Base-by-base conservation (phyloP, 2,113 vertebrate species). In the Eulemur rufifrons region DNA sequence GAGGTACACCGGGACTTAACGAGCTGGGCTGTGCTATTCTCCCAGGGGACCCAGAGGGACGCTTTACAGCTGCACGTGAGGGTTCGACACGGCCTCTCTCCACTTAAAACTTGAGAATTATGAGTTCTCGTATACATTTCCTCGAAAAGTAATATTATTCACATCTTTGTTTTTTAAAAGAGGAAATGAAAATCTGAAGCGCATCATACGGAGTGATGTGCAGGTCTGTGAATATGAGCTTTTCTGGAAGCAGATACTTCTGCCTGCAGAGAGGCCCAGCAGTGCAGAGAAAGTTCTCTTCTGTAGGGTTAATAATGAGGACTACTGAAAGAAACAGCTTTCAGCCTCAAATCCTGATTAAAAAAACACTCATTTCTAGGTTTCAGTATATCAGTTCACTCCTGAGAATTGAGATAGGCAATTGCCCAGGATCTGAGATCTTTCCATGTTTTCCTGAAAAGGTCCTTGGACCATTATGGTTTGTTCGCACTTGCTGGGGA, bases 101-200 rank as follows among this genome's bases (percentile, higher is more conserved):
- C 88, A 81, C 52, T 73, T 92, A 89, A 64, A 88, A 54, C 66
- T 20, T 2, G 37, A 93, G 84, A 94, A 78, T 96, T 94, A 95
- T 20, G 95, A 93, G 93, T 78, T 91, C 89, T 85, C 90, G 21
- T 63, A 86, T 34, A 63, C 39, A 12, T 52, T 89, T 83, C 78
- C 83, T 87, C 1, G 7, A 73, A 95, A 97, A 94, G 85, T 88
- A 74, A 63, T 95, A 87, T 76, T 92, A 76, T 56, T 86, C 92
- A 63, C 86, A 56, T 94, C 89, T 95, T 95, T 93, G 77, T 94
- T 93, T 90, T 80, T 63, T 82, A 59, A 77, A 74, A 90, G 94
- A 95, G 96, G 97, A 95, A 95, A 97, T 96, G 96, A 97, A 81
- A 97, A 84, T 83, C 92, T 77, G 80, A 69, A 76, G 34, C 1